Evolutionary conservation across 2,797 vertebrate genomes (phyloP), one percentile per base, ranked within the genome.

Genomic region (Mergus octosetaceus): DNA sequence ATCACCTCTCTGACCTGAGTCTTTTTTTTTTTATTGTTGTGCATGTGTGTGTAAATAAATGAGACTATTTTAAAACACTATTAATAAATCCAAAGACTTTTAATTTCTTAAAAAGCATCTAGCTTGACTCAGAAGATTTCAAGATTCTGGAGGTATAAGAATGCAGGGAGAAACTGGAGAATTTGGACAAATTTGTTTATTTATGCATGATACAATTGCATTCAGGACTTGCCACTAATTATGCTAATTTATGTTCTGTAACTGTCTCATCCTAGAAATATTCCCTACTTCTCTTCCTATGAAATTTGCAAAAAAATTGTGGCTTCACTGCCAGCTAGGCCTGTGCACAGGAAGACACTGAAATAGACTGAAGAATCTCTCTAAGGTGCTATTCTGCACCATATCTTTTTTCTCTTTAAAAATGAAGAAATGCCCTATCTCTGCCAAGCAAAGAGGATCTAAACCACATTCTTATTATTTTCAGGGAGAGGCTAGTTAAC

Each of bases 31-130:
- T 28, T 39, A 1, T 1, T 19, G 25, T 72, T 92, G 72, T 75
- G 88, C 2, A 4, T 83, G 49, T 28, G 14, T 53, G 15, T 53
- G 27, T 53, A 10, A 27, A 53, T 77, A 93, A 95, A 87, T 73
- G 64, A 90, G 78, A 82, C 3, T 70, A 76, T 79, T 85, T 75
- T 62, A 72, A 85, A 70, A 41, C 19, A 36, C 22, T 75, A 58
- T 75, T 86, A 93, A 81, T 62, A 81, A 92, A 86, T 69, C 16
- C 20, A 54, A 61, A 58, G 3, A 53, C 20, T 82, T 85, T 90
- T 92, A 78, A 78, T 94, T 94, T 95, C 89, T 78, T 77, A 39
- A 82, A 89, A 76, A 86, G 2, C 13, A 66, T 32, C 30, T 41
- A 70, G 20, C 20, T 81, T 39, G 7, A 82, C 78, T 75, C 45